Percentiles rank a stretch among this genome's conserved stretches.
Conservation (phyloP, 2,797 vertebrate genomes). For the Cephalopachus bancanus region DNA sequence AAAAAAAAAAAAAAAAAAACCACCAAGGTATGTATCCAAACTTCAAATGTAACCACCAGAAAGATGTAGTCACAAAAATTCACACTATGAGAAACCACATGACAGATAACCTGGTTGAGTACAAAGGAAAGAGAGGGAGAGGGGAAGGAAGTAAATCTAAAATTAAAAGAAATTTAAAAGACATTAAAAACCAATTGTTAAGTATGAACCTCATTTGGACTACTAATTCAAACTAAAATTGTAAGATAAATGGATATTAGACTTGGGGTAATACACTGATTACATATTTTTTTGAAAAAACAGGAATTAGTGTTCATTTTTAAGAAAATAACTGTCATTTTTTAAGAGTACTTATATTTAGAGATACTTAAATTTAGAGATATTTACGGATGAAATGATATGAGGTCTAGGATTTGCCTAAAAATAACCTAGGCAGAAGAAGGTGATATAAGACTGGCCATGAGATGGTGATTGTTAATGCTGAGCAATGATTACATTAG, state of each 20-base stretch:
- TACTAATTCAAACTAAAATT: not conserved
- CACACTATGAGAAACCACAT: not conserved
- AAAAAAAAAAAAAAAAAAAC: not conserved
- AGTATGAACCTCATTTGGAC: not conserved
- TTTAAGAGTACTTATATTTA: not conserved
- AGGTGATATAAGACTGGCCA: not conserved
- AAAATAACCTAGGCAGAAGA: not conserved
- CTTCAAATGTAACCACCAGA: not conserved
- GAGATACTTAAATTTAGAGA: not conserved
- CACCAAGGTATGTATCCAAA: not conserved
- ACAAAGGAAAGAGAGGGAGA: not conserved
- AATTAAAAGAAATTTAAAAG: not conserved
- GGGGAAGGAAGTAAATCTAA: not conserved
- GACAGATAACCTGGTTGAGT: not conserved
- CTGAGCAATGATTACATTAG: fast-evolving
- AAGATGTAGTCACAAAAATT: not conserved
- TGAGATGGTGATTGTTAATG: fast-evolving
- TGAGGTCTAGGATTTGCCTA: not conserved
- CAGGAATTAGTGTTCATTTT: not conserved
- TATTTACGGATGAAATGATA: not conserved
- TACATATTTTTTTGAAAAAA: constrained; percentile 9
- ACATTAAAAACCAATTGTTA: not conserved
- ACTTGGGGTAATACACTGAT: not conserved
- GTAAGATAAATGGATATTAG: not conserved
- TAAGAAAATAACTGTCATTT: not conserved